Conservation (phyloP, 2,888 invertebrate genomes). For the Dicroscelio sp. region DNA sequence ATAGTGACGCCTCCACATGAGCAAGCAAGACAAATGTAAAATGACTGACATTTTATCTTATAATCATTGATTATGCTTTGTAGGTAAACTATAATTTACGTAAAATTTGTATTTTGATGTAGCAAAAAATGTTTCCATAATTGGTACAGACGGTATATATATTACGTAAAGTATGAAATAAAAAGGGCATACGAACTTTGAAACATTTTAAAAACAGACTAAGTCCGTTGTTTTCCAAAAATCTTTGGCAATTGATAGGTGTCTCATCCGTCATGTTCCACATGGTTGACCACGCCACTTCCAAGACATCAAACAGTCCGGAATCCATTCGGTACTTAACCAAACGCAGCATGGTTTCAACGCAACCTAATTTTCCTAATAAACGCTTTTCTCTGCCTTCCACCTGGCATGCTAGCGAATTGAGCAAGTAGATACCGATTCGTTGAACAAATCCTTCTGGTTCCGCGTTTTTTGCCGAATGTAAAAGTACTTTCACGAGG, state of each 20-base stretch:
- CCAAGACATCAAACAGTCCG: constrained; percentile 97
- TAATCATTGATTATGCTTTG: no score
- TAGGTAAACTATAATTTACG: background rate
- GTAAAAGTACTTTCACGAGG: constrained; percentile 96
- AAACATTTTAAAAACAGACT: constrained; percentile 97
- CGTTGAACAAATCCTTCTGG: constrained; percentile 98
- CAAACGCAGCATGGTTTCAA: constrained; percentile 96
- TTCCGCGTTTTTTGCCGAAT: constrained; percentile 96
- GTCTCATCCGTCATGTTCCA: constrained; percentile 99
- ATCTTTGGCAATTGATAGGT: constrained; percentile 97
- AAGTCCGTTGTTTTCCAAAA: constrained; percentile 97
- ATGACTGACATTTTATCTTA: no score
- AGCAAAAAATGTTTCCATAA: background rate
- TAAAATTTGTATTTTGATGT: background rate
- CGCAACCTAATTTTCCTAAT: constrained; percentile 97
- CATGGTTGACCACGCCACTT: constrained; percentile 99
- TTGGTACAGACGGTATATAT: no score
- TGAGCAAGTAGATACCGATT: constrained; percentile 98
- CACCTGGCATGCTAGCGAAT: constrained; percentile 99
- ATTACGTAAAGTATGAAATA: no score
- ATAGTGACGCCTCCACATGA: no score
- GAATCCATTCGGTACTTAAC: constrained; percentile 96
- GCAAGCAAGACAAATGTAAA: no score
- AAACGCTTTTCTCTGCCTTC: constrained; percentile 98
- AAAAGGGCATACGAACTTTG: constrained; percentile 94